Evolutionary conservation across 2,797 vertebrate genomes (phyloP), one percentile per base, ranked within the genome.

Genomic region (Garrulus glandarius): DNA sequence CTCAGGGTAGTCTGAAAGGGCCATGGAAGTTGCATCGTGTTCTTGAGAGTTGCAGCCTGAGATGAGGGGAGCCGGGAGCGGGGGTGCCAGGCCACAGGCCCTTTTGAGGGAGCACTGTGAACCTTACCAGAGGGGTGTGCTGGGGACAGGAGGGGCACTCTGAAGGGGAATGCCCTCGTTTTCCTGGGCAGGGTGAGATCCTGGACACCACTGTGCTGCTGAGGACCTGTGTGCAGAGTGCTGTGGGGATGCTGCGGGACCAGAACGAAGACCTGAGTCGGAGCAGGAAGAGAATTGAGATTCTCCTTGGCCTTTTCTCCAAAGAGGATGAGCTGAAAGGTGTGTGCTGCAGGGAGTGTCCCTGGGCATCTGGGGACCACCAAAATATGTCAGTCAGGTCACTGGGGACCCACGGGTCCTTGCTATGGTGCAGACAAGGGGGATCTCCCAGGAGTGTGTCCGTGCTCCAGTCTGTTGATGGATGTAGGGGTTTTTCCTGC

Each of bases 221-320:
- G 89, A 98, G 98, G 43, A 99, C 98, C 97, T 99, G 99, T 53
- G 98, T 99, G 59, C 99, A 99, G 93, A 98, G 98, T 14, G 99
- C 99, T 11, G 98, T 99, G 29, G 98, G 99, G 39, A 98, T 99
- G 98, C 98, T 99, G 11, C 96, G 95, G 64, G 99, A 99, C 94
- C 98, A 98, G 78, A 96, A 96, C 0, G 97, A 98, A 50, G 71
- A 96, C 47, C 91, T 97, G 4, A 80, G 91, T 30, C 99, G 99
- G 46, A 98, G 98, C 83, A 98, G 98, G 55, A 97, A 50, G 70
- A 98, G 99, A 87, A 98, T 99, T 74, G 97, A 98, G 91, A 97
- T 99, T 36, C 98, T 99, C 23, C 98, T 99, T 49, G 90, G 96
- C n/a, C 98, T 99, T 6, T 93, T 99, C 36, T 97, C 88, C 16